Percentiles rank a stretch among this genome's conserved stretches.
phyloP scores from a whole-genome alignment of 2,113 vertebrate genomes.

The Dunckerocampus dactyliophorus region DNA sequence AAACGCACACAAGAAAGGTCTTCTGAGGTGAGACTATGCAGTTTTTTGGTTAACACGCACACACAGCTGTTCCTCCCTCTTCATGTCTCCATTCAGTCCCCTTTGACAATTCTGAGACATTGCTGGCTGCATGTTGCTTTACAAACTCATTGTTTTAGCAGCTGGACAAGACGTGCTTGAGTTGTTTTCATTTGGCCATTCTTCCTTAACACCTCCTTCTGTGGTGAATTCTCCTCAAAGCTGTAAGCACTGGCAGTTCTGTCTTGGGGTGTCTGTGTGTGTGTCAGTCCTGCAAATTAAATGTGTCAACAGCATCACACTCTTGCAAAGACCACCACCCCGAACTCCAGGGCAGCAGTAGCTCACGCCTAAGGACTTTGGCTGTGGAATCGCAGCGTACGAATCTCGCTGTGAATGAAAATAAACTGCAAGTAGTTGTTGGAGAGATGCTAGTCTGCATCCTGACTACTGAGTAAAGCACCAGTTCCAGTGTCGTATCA shows the following conservation, averaged over 20 bases:
- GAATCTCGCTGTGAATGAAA: no score
- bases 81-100: slow-evolving; percentile 29
- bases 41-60: slow-evolving; percentile 20
- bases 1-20: slow-evolving; percentile 23
- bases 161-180: slow-evolving; percentile 40
- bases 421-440: no score
- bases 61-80: slow-evolving; percentile 23
- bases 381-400: no score
- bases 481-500: no score
- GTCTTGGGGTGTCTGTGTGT: slow-evolving; percentile 21
- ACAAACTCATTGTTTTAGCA: slow-evolving; percentile 40
- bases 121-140: slow-evolving; percentile 25
- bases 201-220: slow-evolving; percentile 34
- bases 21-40: slow-evolving; percentile 33
- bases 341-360: slow-evolving; percentile 19
- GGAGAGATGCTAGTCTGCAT: no score
- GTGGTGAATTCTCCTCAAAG: slow-evolving; percentile 18
- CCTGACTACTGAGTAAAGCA: no score
- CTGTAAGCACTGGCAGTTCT: slow-evolving; percentile 16
- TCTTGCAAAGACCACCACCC: slow-evolving; percentile 44
- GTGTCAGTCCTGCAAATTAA: slow-evolving; percentile 20
- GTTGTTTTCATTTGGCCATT: slow-evolving; percentile 52
- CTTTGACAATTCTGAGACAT: slow-evolving; percentile 48
- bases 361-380: no score
- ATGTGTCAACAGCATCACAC: slow-evolving; percentile 22